Evolutionary conservation across 2,797 vertebrate genomes (phyloP).

Genomic region (Iguana delicatissima): DNA sequence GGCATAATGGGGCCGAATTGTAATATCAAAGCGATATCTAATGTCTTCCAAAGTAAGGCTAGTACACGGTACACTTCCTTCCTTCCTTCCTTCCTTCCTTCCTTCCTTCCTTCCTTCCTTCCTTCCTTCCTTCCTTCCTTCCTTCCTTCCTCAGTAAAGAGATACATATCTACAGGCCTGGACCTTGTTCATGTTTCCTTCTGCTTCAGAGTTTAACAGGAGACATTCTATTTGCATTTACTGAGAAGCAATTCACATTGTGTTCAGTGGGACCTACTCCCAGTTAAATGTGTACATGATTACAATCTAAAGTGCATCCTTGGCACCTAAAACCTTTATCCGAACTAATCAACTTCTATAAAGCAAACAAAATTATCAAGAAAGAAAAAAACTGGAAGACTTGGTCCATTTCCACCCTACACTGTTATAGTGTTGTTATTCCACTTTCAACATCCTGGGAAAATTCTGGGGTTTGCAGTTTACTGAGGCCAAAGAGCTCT

Average conservation of each 20-base stretch:
- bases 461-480: too few relatives aligned
- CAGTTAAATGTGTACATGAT: neutral
- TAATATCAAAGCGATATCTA: too few relatives aligned
- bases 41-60: too few relatives aligned
- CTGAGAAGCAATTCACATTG: neutral
- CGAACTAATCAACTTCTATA: neutral
- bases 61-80: too few relatives aligned
- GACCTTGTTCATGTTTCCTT: too few relatives aligned
- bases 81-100: too few relatives aligned
- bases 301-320: neutral
- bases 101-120: too few relatives aligned
- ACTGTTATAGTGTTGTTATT: too few relatives aligned
- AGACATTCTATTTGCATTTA: neutral
- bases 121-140: too few relatives aligned
- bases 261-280: neutral
- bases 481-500: too few relatives aligned
- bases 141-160: neutral
- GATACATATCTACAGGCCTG: neutral
- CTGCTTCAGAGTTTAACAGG: neutral
- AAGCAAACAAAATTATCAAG: neutral
- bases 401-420: neutral
- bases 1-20: too few relatives aligned
- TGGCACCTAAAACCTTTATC: neutral
- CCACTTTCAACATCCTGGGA: too few relatives aligned
- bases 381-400: neutral